These are phyloP conservation scores for Tachina lurida DNA, from an alignment of 2,888 invertebrate species.

Conservation along the genomic window DNA sequence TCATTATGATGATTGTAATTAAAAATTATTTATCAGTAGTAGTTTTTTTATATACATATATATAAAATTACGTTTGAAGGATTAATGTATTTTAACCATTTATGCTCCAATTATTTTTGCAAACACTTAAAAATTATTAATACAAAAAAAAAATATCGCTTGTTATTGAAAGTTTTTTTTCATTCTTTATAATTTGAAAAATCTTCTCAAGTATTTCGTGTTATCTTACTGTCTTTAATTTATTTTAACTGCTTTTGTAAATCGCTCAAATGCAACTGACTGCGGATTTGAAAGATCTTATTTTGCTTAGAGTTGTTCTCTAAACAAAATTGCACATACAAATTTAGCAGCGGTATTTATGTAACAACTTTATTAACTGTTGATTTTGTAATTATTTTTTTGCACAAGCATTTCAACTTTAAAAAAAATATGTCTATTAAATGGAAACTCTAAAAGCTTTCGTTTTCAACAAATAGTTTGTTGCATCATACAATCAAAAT, in stretches of 20 bases:
- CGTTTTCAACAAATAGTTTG: slow-evolving; percentile 67
- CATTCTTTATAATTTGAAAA: background rate
- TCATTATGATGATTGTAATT: slow-evolving; percentile 20
- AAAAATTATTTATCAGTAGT: slow-evolving; percentile 34
- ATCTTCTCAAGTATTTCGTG: slow-evolving; percentile 30
- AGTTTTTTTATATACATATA: slow-evolving; percentile 13
- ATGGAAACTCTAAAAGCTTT: slow-evolving; percentile 65
- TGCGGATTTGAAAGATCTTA: slow-evolving; percentile 24
- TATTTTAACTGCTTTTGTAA: slow-evolving; percentile 63
- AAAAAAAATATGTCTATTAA: background rate
- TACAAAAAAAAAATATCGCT: slow-evolving; percentile 48
- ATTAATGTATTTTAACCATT: slow-evolving; percentile 49
- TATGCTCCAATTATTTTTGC: slow-evolving; percentile 64
- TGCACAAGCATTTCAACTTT: slow-evolving; percentile 7
- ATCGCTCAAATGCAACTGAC: slow-evolving; percentile 70
- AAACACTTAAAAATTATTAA: slow-evolving; percentile 54
- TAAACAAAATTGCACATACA: slow-evolving; percentile 58
- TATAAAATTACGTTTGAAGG: background rate
- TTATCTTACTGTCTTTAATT: slow-evolving; percentile 22
- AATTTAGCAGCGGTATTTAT: slow-evolving; percentile 69
- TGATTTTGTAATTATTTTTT: slow-evolving; percentile 43
- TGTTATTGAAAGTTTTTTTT: slow-evolving; percentile 41
- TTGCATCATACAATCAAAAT: slow-evolving; percentile 58
- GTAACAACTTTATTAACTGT: slow-evolving; percentile 23
- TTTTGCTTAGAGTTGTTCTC: slow-evolving; percentile 10